Percentiles rank a stretch among this genome's conserved stretches.
Conservation (phyloP, 2,888 invertebrate genomes). For the Cacoxenus indagator region DNA sequence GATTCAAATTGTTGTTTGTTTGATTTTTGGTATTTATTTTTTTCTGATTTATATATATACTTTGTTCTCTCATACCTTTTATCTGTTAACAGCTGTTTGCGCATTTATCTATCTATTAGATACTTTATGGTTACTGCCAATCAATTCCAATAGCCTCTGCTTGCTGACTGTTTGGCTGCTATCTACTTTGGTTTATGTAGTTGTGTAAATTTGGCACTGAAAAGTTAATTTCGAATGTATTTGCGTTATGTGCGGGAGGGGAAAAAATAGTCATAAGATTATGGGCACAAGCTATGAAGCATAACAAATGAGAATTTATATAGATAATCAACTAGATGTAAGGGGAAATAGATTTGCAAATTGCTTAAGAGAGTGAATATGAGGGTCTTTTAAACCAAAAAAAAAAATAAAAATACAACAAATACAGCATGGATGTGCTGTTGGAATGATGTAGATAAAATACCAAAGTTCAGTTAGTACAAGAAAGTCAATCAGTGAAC, state of each 20-base stretch:
- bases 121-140: constrained; percentile 19
- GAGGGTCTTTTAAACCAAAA: too few species aligned
- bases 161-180: background rate
- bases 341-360: too few species aligned
- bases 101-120: constrained; percentile 14
- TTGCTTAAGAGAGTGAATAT: too few species aligned
- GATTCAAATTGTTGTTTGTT: too few species aligned
- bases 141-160: constrained; percentile 14
- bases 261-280: background rate
- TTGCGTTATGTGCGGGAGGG: background rate
- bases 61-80: background rate
- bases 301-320: background rate
- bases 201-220: constrained; percentile 11
- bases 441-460: too few species aligned
- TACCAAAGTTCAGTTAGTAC: too few species aligned
- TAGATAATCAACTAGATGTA: background rate
- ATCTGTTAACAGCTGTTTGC: constrained; percentile 14
- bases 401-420: too few species aligned
- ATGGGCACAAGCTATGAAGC: background rate
- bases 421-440: too few species aligned
- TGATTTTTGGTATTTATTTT: background rate
- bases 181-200: constrained; percentile 13
- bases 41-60: too few species aligned
- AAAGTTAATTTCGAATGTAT: background rate
- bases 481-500: too few species aligned